A percentile compares a stretch with the other conserved stretches of the same genome.
Conservation (phyloP, 35 echinoderm and acorn worm species). For the Holothuria glaberrima region DNA sequence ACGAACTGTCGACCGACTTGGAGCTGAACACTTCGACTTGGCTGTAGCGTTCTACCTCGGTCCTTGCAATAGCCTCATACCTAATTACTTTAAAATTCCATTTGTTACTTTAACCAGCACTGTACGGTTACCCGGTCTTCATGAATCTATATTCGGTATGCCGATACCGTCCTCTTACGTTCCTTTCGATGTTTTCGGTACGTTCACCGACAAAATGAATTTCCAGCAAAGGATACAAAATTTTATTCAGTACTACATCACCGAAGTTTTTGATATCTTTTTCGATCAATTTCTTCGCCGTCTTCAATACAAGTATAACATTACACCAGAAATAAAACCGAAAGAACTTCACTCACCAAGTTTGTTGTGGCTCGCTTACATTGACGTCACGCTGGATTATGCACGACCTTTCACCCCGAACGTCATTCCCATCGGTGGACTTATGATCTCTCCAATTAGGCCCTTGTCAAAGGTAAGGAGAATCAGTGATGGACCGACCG, state of each 20-base stretch:
- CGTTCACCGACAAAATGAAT: slow-evolving; percentile 28
- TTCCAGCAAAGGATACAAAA: slow-evolving; percentile 37
- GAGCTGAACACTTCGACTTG: slow-evolving; percentile 28
- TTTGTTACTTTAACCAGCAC: slow-evolving; percentile 50
- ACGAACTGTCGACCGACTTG: background rate
- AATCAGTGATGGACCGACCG: no score
- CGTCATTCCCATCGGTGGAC: slow-evolving; percentile 36
- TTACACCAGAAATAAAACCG: slow-evolving; percentile 33
- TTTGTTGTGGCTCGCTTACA: slow-evolving; percentile 34
- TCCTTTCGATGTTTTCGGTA: slow-evolving; percentile 39
- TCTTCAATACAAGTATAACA: slow-evolving; percentile 30
- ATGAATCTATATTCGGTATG: slow-evolving; percentile 54
- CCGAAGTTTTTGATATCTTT: background rate
- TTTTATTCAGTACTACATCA: slow-evolving; percentile 14
- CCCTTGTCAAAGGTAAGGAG: slow-evolving; percentile 18
- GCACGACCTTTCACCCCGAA: slow-evolving; percentile 52
- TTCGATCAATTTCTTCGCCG: background rate
- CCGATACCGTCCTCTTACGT: slow-evolving; percentile 56
- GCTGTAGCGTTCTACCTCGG: background rate
- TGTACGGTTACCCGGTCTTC: slow-evolving; percentile 5
- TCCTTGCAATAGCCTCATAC: slow-evolving; percentile 34
- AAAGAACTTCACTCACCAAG: background rate
- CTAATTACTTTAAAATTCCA: slow-evolving; percentile 41
- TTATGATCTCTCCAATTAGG: slow-evolving; percentile 1
- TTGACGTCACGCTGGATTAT: slow-evolving; percentile 42